Base-by-base conservation (phyloP, 2,888 invertebrate genomes). In the Ditylenchus weischeri region DNA sequence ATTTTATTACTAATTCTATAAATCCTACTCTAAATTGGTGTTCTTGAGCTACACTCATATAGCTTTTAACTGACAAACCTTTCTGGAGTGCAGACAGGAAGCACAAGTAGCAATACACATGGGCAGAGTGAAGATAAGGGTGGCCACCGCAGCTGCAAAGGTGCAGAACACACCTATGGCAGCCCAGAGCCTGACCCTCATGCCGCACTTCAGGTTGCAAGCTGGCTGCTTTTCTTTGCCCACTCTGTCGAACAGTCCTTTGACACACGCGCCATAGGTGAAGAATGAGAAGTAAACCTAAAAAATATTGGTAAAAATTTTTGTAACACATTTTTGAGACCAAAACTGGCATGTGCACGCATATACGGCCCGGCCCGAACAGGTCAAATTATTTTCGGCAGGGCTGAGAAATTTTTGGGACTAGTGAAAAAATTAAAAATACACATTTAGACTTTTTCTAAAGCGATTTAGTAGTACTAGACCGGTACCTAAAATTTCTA, bases 101-200 rank as follows among this genome's bases (percentile, higher is more conserved):
- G 76, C 72, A 71, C 81, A 81, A 35, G 80, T 80, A 65, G 81
- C 77, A 63, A 81, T 76, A 72, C 80, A 81, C 76, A 81, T 77
- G 49, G 81, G 81, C 35, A 71, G 35, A 38, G 76, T 76, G 65
- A 81, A 73, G 51, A 81, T 69, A 21, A 81, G 76, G 7, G 79
- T 79, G 57, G 77, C 77, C 57, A 77, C 64, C 50, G 80, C 77
- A 48, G 81, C 78, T 43, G 79, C 78, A 62, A 79, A 74, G 23
- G 77, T 73, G 63, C 64, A 66, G 72, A 80, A 77, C 36, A 73
- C 59, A 62, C 76, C 81, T 65, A 81, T 75, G 49, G 76, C 73
- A 8, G 79, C 71, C 80, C 80, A 81, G n/a, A 78, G 68, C 57
- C 77, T 77, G 43, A 81, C 68, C 48, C 81, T 69, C 61, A 79